phyloP scores from a whole-genome alignment of 2,113 vertebrate species.

The Asarcornis scutulata region DNA sequence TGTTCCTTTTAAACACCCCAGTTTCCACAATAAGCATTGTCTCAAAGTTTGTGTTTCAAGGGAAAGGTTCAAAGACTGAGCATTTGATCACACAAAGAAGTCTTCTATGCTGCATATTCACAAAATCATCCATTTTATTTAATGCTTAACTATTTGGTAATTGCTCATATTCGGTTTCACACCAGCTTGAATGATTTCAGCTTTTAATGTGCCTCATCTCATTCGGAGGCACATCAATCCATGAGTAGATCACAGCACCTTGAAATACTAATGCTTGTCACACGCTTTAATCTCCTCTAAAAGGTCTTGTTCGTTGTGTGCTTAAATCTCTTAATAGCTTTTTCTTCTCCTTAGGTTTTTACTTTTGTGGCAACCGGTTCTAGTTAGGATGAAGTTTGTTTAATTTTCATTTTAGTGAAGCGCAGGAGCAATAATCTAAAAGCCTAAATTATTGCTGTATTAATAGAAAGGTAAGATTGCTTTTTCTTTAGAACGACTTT shows the following conservation, averaged over 20 bases:
- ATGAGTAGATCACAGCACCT: constrained; percentile 71
- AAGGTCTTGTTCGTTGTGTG: constrained; percentile 69
- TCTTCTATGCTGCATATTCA: constrained; percentile 11
- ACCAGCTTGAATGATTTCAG: constrained; percentile 73
- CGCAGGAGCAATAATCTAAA: constrained; percentile 46
- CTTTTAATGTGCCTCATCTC: constrained; percentile 79
- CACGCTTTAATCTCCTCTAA: constrained; percentile 75
- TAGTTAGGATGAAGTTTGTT: constrained; percentile 53
- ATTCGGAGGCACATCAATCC: constrained; percentile 79
- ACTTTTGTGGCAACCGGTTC: constrained; percentile 67
- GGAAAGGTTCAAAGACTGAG: neutral
- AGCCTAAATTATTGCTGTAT: constrained; percentile 15
- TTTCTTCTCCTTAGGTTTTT: constrained; percentile 60
- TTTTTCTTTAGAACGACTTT: neutral
- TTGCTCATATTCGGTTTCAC: constrained; percentile 74
- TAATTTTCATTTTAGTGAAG: constrained; percentile 29
- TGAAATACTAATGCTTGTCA: constrained; percentile 78
- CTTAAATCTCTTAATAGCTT: constrained; percentile 77
- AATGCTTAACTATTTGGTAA: constrained; percentile 76
- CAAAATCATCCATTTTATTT: constrained; percentile 70
- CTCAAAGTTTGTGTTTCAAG: constrained; percentile 45
- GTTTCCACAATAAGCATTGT: neutral
- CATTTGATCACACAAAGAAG: constrained; percentile 47
- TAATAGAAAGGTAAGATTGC: constrained; percentile 34
- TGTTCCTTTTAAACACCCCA: constrained; percentile 28